Base-by-base conservation (phyloP, 1,140 invertebrate genomes). In the Drosophila ananassae region DNA sequence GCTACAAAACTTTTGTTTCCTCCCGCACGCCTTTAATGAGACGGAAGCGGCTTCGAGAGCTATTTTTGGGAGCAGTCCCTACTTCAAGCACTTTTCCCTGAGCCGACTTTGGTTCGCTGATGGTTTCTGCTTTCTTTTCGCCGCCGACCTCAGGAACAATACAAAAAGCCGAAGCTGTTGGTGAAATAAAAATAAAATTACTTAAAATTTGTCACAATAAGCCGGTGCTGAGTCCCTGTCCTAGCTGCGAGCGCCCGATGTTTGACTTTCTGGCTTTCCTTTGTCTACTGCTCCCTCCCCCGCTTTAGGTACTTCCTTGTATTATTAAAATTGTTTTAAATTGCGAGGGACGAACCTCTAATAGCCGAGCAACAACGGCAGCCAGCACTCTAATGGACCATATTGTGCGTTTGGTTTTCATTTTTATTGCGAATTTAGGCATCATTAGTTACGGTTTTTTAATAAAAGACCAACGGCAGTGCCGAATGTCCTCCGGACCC, bases 121-220 rank as follows among this genome's bases (percentile, higher is more conserved):
- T 22, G 17, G 9, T 41, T 46, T 44, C 5, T 32, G 13, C 55
- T 12, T 5, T 28, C 0, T 1, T 32, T 22, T 12, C 63, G 9
- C 51, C 21, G n/a, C 6, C 17, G 12, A 28, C 39, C 21, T 8
- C 30, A 8, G 24, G 21, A 69, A 69, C 52, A 69, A 69, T 69
- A 50, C 48, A 57, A 69, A 68, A 69, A 69, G 51, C 56, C 48
- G 51, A 56, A 39, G 66, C 32, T 79, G 44, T 62, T 61, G 66
- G 61, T 63, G 58, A 83, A 89, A 89, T 83, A 83, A 83, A 89
- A 87, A 87, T 79, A 63, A 87, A 87, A 87, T 87, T 87, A 89
- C 79, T 89, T 89, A 83, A 87, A 89, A 87, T 87, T 87, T 87
- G 83, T 87, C 83, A 87, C 83, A 87, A 87, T 87, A 89, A 79